Percentiles rank a stretch among this genome's conserved stretches.
Conservation (phyloP, 2,113 vertebrate genomes). For the Eulemur macaco region DNA sequence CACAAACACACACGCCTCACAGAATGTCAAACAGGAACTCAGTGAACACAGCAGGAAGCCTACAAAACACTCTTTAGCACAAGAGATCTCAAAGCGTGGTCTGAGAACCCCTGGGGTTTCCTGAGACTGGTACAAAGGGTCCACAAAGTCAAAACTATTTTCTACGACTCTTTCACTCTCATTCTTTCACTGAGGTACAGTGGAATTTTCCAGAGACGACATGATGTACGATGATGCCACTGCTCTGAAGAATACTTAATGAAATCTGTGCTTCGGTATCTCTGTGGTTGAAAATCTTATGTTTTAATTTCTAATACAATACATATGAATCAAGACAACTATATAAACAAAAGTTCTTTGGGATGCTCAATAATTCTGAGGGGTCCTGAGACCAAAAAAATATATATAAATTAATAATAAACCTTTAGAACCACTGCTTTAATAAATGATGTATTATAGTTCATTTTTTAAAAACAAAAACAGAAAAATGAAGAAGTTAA, state of each 20-base stretch:
- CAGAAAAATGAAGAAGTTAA: background rate
- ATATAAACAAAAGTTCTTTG: background rate
- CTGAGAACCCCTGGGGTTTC: background rate
- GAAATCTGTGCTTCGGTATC: background rate
- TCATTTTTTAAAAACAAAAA: background rate
- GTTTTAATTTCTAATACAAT: background rate
- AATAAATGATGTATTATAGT: background rate
- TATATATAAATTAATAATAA: background rate
- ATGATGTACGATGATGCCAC: background rate
- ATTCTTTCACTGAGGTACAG: background rate
- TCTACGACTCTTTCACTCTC: background rate
- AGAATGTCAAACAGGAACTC: background rate
- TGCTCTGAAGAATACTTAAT: background rate
- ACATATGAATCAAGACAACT: background rate
- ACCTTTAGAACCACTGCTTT: background rate
- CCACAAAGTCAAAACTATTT: background rate
- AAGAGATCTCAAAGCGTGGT: background rate
- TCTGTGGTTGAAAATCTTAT: background rate
- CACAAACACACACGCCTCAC: background rate
- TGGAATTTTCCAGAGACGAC: background rate
- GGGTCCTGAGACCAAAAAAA: background rate
- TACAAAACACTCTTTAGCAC: too few species aligned
- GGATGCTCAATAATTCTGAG: background rate
- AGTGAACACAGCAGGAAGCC: background rate
- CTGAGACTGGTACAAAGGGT: too few species aligned